Evolutionary conservation across 2,888 invertebrate genomes (phyloP), one percentile per base, ranked within the genome.

Genomic region (Coecobrya sp.): DNA sequence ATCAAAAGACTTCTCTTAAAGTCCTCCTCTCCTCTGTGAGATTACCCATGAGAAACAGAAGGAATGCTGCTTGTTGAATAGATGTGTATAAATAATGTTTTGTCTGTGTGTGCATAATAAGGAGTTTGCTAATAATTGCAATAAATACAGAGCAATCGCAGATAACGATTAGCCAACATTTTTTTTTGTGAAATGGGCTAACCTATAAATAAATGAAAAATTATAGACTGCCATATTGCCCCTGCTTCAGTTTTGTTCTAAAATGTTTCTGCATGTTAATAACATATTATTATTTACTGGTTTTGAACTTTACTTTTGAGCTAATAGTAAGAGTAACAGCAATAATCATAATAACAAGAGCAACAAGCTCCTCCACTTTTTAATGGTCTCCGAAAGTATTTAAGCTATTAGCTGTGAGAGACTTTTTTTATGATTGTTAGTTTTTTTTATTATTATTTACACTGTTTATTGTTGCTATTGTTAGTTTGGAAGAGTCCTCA

Each of bases 101-200:
- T n/a, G n/a, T n/a, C 16, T 52, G n/a, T 79, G 45, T 79, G 45
- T 82, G 89, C 81, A 86, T 91, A 85, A 49, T 84, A 89, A 76
- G 36, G 10, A 45, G 59, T 89, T 45, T 91, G 76, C 65, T 87
- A 88, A 88, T 92, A 92, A 92, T 76, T 86, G 86, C 22, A 85
- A 88, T 92, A 92, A 92, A 92, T 86, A 86, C 55, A 86, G 87
- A 92, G 82, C 86, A 89, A 92, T 92, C 86, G 85, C 62, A 89
- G 89, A 92, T 92, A 89, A 86, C 89, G 92, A 92, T 92, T 92
- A 92, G 92, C 92, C 89, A 92, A 92, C 89, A 79, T 19, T 76
- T 88, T 92, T n/a, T 91, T 92, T 92, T 89, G 89, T 85, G 92
- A 92, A 92, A 88, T 92, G 88, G 92, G 89, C 92, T 86, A 92